Evolutionary conservation across 2,888 invertebrate species (phyloP), one percentile per base, ranked within the genome.

Genomic region (Amitus sp.): DNA sequence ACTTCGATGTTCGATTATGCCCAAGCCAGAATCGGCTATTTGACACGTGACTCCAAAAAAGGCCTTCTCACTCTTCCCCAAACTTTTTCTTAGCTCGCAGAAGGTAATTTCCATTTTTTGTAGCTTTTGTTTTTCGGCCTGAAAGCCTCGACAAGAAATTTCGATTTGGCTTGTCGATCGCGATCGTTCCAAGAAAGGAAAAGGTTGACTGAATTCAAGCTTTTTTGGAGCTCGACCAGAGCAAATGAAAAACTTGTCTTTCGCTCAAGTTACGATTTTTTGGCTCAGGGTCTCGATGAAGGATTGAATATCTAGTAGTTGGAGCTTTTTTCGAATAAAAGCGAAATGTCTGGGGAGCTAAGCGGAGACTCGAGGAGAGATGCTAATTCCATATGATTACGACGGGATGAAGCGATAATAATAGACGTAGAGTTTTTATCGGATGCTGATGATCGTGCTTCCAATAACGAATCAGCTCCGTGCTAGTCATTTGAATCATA

Each of bases 221-320:
- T 23, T 23, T 23, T 23, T 23, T 7, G 23, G 23, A 23, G 23
- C n/a, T n/a, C n/a, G n/a, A n/a, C n/a, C n/a, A n/a, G n/a, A n/a
- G n/a, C n/a, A n/a, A n/a, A 57, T 62, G 60, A 67, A 65, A 69
- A 69, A 62, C 64, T 51, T 56, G 65, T 59, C 55, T 62, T 69
- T 61, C 50, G 46, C 42, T 9, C 28, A 43, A 47, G 52, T 52
- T 53, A 43, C 47, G 13, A 19, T 28, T 17, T 18, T 40, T 47
- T 37, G 13, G 23, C 55, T 57, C 40, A 37, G 37, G 33, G 15
- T 42, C 61, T 52, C 60, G 48, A 61, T 61, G 57, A 59, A 57
- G 57, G 30, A 42, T 34, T 40, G 37, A 34, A 33, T 57, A 27
- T 45, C 51, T 23, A 15, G n/a, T n/a, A n/a, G n/a, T n/a, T n/a